Evolutionary conservation across 2,113 vertebrate species (phyloP), one percentile per base, ranked within the genome.

Genomic region (Engystomops pustulosus): DNA sequence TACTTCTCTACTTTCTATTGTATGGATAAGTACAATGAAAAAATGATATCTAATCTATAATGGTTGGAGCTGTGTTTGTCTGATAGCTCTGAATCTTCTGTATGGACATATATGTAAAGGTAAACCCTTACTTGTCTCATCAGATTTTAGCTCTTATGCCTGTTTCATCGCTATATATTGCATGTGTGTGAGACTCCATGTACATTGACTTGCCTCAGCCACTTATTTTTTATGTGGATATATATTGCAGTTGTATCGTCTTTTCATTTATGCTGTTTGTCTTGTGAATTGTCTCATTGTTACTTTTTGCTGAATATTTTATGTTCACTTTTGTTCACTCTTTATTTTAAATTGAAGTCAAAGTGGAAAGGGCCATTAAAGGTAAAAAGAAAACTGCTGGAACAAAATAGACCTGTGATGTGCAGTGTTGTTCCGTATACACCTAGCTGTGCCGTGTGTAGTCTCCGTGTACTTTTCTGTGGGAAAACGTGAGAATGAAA

Each of bases 281-380:
- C 20, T 38, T 55, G 17, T 53, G n/a, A 18, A 32, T 67, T 41
- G 32, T 30, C 34, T 38, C 27, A 23, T 74, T 62, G 75, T 36
- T 38, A 20, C 47, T 38, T 27, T 70, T 18, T 68, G 82, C 89
- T 85, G 90, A 38, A 38, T 77, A 32, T 89, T 67, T 79, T 86
- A 84, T 89, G 30, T 68, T 34, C 18, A 81, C 86, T 3, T 86
- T 89, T 85, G 91, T 89, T 67, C 74, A 86, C 83, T 88, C 78
- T 60, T 89, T 90, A 87, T 87, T 90, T 91, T 89, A 32, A 85
- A 88, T 88, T 91, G 86, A 95, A 96, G 94, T 95, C 92, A 94
- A 94, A 94, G 93, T 94, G 93, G 92, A 94, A 90, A 94, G 92
- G 93, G 90, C 93, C 91, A 85, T 94, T 87, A 94, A 95, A 95